phyloP scores from a whole-genome alignment of 2,113 vertebrate genomes.

The Osmerus mordax region DNA sequence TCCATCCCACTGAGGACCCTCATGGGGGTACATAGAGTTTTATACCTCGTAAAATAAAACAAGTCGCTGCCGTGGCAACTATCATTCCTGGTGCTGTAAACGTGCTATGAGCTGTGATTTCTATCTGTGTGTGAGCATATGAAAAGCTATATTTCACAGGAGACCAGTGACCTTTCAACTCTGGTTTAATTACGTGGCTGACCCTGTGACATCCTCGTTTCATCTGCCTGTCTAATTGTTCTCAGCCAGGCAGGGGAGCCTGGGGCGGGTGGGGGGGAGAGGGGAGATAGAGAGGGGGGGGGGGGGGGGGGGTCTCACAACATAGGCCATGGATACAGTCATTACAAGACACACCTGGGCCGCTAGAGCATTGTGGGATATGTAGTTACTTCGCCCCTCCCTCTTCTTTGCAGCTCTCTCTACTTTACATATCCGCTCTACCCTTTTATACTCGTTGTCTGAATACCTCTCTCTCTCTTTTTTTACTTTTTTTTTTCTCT shows the following conservation, averaged over 20 bases:
- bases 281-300: constrained; percentile 14
- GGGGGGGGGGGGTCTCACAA: constrained; percentile 40
- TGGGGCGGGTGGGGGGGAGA: constrained; percentile 7
- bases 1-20: constrained; percentile 25
- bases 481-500: too few relatives aligned
- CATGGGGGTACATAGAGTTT: constrained; percentile 27
- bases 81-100: constrained; percentile 6
- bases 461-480: background rate
- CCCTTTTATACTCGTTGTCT: background rate
- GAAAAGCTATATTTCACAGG: background rate
- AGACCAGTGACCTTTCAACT: constrained; percentile 36
- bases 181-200: constrained; percentile 63
- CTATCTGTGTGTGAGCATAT: background rate
- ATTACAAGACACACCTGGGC: constrained; percentile 45
- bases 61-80: constrained; percentile 26
- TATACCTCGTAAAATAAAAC: constrained; percentile 28
- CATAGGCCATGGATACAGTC: constrained; percentile 36
- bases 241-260: constrained; percentile 30
- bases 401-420: too few relatives aligned
- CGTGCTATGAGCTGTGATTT: background rate
- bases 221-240: constrained; percentile 60
- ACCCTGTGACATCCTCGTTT: constrained; percentile 52
- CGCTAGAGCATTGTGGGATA: constrained; percentile 11
- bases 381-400: background rate
- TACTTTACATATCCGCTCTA: background rate